Evolutionary conservation across 1,140 invertebrate genomes (phyloP), one percentile per base, ranked within the genome.

Genomic region (Asbolus verrucosus): DNA sequence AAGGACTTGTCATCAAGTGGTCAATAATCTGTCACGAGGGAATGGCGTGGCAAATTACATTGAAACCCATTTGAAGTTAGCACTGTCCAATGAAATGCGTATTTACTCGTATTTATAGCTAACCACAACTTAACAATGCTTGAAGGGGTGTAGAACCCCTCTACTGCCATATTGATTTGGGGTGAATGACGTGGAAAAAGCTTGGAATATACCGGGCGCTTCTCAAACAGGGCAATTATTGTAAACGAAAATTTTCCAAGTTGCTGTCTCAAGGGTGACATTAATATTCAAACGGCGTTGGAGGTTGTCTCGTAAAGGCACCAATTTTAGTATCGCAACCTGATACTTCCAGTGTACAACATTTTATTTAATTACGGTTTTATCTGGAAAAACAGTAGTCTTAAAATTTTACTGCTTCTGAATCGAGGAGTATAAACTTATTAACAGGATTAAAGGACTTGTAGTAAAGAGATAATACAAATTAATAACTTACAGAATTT

Each of bases 341-440:
- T 16, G 39, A 43, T 43, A 14, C 15, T 36, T 36, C 5, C 5
- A 43, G 33, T 43, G 11, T 11, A 6, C 15, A 9, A 14, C 5
- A 43, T 43, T 43, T 43, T 14, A 43, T 43, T 43, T 43, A 43
- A 43, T 43, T 43, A 43, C 3, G 4, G 9, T 43, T 43, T 43
- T 43, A 43, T 43, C 39, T 16, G 33, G 33, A 36, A 36, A 36
- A 36, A 36, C 39, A 18, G 39, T 4, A 43, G 39, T 43, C 15
- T 43, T 43, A 43, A 43, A 43, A 43, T 43, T 43, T 43, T 15
- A 14, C 13, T 14, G 33, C 33, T 36, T n/a, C 33, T 3, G 33
- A 36, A 36, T 36, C n/a, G 33, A 43, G 39, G 15, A 43, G 16
- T 43, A 43, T 43, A 43, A 43, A 43, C 39, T 43, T 43, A 43